These are phyloP conservation scores for Todiramphus saurophagus DNA, from an alignment of 2,113 vertebrate species.

Conservation along the genomic window DNA sequence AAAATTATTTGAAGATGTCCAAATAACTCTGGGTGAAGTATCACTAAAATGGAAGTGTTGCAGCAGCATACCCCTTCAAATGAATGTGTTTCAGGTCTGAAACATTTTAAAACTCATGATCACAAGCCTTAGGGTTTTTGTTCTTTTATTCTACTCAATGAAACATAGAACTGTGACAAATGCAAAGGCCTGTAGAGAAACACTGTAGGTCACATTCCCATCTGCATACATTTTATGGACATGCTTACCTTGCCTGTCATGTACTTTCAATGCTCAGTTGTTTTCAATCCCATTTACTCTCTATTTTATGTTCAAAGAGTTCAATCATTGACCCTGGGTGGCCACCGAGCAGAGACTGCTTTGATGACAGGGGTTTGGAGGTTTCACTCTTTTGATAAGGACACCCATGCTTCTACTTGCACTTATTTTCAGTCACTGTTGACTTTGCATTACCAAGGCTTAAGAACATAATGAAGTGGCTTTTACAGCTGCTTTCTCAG, in stretches of 20 bases:
- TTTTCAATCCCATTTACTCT: background rate
- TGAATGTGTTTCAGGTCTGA: background rate
- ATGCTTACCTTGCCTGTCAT: background rate
- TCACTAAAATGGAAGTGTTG: background rate
- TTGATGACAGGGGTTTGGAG: background rate
- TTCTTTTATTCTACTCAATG: background rate
- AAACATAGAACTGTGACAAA: background rate
- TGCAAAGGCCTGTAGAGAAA: background rate
- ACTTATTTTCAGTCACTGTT: background rate
- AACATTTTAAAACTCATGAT: background rate
- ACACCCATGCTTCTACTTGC: background rate
- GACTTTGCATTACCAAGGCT: background rate
- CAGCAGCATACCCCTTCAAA: background rate
- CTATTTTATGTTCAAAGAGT: background rate
- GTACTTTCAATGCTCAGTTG: background rate
- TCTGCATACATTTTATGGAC: fast-evolving
- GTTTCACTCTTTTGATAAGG: background rate
- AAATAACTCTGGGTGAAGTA: background rate
- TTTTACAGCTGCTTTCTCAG: background rate
- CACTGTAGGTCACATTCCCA: background rate
- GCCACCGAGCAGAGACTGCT: background rate
- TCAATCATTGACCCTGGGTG: background rate
- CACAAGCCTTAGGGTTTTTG: background rate
- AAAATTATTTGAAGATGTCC: background rate
- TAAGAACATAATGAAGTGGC: background rate